These are phyloP conservation scores for Brevimyrus niger DNA, from an alignment of 2,113 vertebrate species.

Conservation along the genomic window DNA sequence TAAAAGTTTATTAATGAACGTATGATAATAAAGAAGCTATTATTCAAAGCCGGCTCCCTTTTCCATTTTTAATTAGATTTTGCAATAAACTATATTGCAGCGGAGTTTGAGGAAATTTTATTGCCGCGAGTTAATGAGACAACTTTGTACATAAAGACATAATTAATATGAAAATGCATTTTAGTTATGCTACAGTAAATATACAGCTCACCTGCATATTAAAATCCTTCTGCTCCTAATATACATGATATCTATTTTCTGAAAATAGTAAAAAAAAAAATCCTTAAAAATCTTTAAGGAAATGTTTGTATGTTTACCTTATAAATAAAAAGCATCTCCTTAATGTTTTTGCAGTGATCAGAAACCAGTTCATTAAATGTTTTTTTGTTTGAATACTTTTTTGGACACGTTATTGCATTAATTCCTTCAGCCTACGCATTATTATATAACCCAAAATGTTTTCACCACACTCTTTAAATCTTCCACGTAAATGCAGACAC, in stretches of 20 bases:
- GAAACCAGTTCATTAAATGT: neutral
- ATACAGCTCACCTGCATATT: conserved; percentile 19
- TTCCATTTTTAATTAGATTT: conserved; percentile 96
- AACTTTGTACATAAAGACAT: conserved; percentile 80
- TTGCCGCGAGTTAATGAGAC: conserved; percentile 88
- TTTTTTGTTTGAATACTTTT: neutral
- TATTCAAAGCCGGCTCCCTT: conserved; percentile 94
- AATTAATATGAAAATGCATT: conserved; percentile 68
- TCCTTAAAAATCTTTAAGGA: neutral
- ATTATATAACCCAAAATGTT: neutral
- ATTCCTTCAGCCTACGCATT: neutral
- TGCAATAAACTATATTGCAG: conserved; percentile 87
- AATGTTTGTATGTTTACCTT: neutral
- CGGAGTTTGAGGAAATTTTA: conserved; percentile 89
- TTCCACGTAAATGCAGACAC: neutral
- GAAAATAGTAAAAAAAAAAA: neutral
- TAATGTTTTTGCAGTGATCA: neutral
- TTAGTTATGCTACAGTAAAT: conserved; percentile 46
- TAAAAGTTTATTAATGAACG: conserved; percentile 99
- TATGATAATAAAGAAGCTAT: conserved; percentile 90
- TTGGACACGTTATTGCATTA: neutral
- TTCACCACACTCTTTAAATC: neutral
- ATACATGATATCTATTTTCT: neutral
- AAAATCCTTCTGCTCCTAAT: neutral
- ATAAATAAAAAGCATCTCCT: neutral